phyloP scores from a whole-genome alignment of 1,140 invertebrate genomes.

The Pygmarrhopalites habei region DNA sequence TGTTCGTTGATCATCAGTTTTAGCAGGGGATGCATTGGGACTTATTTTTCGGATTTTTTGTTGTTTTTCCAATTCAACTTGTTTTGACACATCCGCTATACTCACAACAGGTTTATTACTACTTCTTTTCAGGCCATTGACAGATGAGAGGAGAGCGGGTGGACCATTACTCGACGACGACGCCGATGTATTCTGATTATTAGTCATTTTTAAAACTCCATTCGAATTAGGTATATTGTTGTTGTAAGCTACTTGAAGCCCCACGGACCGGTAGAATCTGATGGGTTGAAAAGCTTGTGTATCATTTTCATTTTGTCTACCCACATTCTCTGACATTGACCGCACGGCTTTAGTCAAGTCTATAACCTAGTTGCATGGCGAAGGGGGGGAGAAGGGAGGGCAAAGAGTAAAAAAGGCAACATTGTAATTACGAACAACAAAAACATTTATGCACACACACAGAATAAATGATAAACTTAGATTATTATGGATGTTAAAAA shows the following conservation, averaged over 20 bases:
- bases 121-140: neutral
- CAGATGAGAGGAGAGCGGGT: neutral
- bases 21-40: neutral
- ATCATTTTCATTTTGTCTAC: slow-evolving; percentile 11
- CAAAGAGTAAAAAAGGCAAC: too few species aligned
- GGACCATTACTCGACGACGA: neutral
- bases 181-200: neutral
- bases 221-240: neutral
- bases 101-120: neutral
- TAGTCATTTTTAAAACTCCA: neutral
- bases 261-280: slow-evolving; percentile 33
- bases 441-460: too few species aligned
- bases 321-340: slow-evolving; percentile 15
- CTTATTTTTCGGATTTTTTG: neutral
- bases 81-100: neutral
- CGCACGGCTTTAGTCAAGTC: slow-evolving; percentile 26
- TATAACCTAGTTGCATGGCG: too few species aligned
- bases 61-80: neutral
- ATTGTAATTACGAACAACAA: too few species aligned
- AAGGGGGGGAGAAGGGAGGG: slow-evolving; percentile 2
- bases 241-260: slow-evolving; percentile 19
- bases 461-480: neutral
- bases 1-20: neutral
- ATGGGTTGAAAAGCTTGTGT: slow-evolving; percentile 15
- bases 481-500: neutral